phyloP scores from a whole-genome alignment of 2,888 invertebrate species.

The Monopis laevigella region DNA sequence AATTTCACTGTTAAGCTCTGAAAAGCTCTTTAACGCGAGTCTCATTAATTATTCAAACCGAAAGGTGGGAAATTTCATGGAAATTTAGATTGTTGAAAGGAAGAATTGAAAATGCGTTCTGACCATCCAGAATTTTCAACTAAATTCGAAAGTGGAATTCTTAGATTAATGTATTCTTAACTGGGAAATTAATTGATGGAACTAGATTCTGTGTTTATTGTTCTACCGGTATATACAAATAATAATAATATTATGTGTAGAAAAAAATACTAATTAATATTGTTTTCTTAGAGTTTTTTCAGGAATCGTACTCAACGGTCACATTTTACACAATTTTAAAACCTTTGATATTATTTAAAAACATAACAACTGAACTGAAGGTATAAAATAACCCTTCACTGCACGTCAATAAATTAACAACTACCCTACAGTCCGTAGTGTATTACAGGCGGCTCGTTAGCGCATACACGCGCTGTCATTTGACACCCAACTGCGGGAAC shows the following conservation, averaged over 20 bases:
- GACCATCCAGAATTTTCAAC: neutral
- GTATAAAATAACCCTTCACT: neutral
- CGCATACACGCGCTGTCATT: slow-evolving; percentile 12
- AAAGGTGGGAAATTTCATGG: slow-evolving; percentile 10
- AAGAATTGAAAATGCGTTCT: slow-evolving; percentile 9
- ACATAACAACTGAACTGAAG: neutral
- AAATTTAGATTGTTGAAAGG: slow-evolving; percentile 4
- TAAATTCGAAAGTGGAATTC: slow-evolving; percentile 1
- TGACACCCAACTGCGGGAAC: slow-evolving; percentile 11
- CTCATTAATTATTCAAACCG: slow-evolving; percentile 11
- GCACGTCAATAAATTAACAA: slow-evolving; percentile 5
- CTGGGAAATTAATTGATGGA: too few species aligned
- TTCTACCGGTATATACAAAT: too few species aligned
- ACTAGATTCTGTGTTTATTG: too few species aligned
- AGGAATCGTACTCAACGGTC: too few species aligned
- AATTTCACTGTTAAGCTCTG: slow-evolving; percentile 9
- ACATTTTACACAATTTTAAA: too few species aligned
- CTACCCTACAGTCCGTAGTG: slow-evolving; percentile 11
- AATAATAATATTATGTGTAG: too few species aligned
- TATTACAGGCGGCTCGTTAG: slow-evolving; percentile 11
- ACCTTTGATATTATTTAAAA: too few species aligned
- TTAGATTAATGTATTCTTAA: slow-evolving; percentile 7
- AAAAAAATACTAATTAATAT: too few species aligned
- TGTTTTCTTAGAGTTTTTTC: too few species aligned
- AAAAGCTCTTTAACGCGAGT: slow-evolving; percentile 8